Conservation (phyloP, 1,140 invertebrate genomes). For the Papilio dardanus region DNA sequence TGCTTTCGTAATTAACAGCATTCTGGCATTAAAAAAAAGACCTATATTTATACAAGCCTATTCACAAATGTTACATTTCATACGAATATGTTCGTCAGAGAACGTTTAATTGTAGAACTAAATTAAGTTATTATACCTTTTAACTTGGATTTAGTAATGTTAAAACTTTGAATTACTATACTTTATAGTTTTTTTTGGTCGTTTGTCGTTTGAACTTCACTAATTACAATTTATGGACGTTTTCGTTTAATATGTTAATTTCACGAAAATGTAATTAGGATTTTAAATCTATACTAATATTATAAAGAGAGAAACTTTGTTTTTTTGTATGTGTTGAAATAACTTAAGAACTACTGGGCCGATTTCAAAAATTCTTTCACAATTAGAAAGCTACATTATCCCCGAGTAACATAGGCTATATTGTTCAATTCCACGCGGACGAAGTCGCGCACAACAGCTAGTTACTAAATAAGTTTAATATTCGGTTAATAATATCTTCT, state of each 20-base stretch:
- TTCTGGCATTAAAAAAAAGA: not conserved
- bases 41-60: not conserved
- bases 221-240: not conserved
- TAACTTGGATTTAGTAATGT: not conserved
- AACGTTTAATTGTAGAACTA: not conserved
- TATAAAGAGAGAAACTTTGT: too few species aligned
- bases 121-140: not conserved
- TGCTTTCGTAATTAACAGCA: not conserved
- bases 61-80: not conserved
- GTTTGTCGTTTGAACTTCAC: not conserved
- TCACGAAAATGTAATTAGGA: not conserved
- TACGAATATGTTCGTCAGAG: not conserved
- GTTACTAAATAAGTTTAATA: too few species aligned
- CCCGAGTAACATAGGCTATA: too few species aligned
- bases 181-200: not conserved
- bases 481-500: too few species aligned
- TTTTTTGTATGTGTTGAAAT: too few species aligned
- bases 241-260: not conserved
- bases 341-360: too few species aligned
- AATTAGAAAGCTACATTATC: too few species aligned
- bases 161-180: not conserved
- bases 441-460: too few species aligned
- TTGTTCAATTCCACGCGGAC: too few species aligned
- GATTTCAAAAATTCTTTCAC: too few species aligned
- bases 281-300: too few species aligned